These are phyloP conservation scores for Albula goreensis DNA, from an alignment of 2,113 vertebrate genomes.

Conservation along the genomic window DNA sequence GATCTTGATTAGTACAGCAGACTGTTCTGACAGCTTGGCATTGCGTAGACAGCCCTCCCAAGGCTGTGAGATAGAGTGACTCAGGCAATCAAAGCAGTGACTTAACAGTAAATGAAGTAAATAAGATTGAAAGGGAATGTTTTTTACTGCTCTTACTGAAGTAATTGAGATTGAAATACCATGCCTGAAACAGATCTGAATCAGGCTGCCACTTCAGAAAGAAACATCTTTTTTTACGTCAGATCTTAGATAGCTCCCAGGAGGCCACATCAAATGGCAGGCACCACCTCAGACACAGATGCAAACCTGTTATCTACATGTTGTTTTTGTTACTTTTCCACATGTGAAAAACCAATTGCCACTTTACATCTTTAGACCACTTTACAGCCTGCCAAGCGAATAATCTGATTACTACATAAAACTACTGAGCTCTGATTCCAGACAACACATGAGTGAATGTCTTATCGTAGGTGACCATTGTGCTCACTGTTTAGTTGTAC, in stretches of 20 bases:
- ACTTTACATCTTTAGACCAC: not conserved
- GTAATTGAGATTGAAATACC: too few relatives aligned
- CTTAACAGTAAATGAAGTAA: not conserved
- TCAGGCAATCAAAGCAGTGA: not conserved
- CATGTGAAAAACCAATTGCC: too few relatives aligned
- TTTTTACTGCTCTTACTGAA: too few relatives aligned
- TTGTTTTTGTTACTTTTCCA: too few relatives aligned
- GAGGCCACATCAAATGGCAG: too few relatives aligned
- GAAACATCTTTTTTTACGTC: too few relatives aligned
- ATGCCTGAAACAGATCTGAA: too few relatives aligned
- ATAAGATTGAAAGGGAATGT: not conserved
- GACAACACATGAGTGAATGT: not conserved
- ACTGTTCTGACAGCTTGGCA: conserved; percentile 34
- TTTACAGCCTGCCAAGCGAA: not conserved
- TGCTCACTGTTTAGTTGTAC: not conserved
- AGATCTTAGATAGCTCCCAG: too few relatives aligned
- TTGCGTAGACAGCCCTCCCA: conserved; percentile 45
- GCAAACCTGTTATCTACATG: too few relatives aligned
- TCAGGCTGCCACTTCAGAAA: too few relatives aligned
- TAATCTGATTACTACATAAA: not conserved
- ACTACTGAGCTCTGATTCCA: not conserved
- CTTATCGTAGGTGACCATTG: not conserved
- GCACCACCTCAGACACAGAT: too few relatives aligned
- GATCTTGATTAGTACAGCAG: conserved; percentile 42
- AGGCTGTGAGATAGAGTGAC: conserved; percentile 1